Base-by-base conservation (phyloP, 2,797 vertebrate species). In the Hypotaenidia okinawae region DNA sequence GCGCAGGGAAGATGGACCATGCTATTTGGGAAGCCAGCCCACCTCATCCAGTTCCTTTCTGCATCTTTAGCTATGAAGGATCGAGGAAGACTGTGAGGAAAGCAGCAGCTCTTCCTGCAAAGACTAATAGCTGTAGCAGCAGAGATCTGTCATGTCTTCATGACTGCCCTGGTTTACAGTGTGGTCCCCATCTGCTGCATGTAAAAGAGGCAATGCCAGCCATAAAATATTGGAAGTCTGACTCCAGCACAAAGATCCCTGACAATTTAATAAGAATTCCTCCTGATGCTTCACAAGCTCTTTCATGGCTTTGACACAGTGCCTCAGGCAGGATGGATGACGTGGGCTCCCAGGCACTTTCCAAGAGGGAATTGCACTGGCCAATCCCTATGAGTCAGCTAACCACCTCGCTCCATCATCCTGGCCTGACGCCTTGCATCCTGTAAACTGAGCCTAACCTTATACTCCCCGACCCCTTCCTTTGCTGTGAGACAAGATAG, bases 211-310 rank as follows among this genome's bases (percentile, higher is more conserved):
- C 39, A 49, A 39, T 7, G 10, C 19, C 72, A 52, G 15, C 45
- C 11, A 1, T 74, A 59, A 80, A 87, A 73, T 63, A 39, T 18
- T 3, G 25, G 39, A 86, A 93, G 11, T 21, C 33, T 85, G 90
- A 57, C 83, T 91, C 51, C 39, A 37, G 73, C 88, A 55, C 84
- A 69, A 51, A 59, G 84, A 79, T 51, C 77, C 47, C 72, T 76
- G 72, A 74, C 41, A 89, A 84, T 92, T 91, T 74, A 94, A 91
- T 84, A 59, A 81, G 79, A 63, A 94, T 91, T 84, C 67, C 68
- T 54, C 1, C 22, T 37, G 85, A 21, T 85, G 74, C 70, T 73
- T 82, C 72, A 13, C 61, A 3, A 9, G 73, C 59, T 64, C 61
- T 84, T 84, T 47, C 87, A 13, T 5, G 58, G 45, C 25, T 79